phyloP scores from a whole-genome alignment of 2,888 invertebrate genomes.

The Ectemnius lituratus region DNA sequence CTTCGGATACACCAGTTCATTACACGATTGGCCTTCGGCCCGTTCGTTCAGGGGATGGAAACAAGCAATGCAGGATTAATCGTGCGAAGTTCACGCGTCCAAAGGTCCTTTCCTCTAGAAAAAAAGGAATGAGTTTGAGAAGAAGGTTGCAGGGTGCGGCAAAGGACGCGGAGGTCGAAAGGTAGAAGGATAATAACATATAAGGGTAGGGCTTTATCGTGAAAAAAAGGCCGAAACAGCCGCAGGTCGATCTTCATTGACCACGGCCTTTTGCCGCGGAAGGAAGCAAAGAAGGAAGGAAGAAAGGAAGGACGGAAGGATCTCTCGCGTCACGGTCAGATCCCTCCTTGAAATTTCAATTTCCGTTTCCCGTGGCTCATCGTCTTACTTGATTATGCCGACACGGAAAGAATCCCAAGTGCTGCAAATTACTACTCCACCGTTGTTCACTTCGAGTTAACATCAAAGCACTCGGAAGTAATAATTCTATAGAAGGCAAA shows the following conservation, averaged over 20 bases:
- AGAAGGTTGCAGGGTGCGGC: not conserved
- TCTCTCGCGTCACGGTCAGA: not conserved
- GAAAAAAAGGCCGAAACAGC: not conserved
- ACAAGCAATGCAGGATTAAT: conserved; percentile 16
- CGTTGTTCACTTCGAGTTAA: not conserved
- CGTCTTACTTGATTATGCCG: not conserved
- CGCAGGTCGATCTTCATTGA: not conserved
- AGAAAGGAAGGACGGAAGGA: not conserved
- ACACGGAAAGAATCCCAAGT: not conserved
- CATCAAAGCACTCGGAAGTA: not conserved
- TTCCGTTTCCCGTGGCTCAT: not conserved
- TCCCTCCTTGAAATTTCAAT: not conserved
- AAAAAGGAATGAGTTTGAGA: not conserved
- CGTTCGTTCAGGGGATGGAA: not conserved
- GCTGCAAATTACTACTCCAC: not conserved
- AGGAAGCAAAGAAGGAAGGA: too few species aligned
- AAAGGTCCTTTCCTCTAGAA: not conserved
- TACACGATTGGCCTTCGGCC: conserved; percentile 22
- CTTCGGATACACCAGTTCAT: conserved; percentile 25
- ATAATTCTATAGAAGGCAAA: not conserved
- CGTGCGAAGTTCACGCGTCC: conserved; percentile 26
- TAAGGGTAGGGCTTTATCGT: not conserved
- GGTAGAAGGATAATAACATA: not conserved
- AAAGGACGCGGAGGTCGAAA: not conserved
- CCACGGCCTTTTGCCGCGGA: not conserved